These are phyloP conservation scores for Drosophila differens DNA, from an alignment of 2,888 invertebrate species.

Conservation along the genomic window DNA sequence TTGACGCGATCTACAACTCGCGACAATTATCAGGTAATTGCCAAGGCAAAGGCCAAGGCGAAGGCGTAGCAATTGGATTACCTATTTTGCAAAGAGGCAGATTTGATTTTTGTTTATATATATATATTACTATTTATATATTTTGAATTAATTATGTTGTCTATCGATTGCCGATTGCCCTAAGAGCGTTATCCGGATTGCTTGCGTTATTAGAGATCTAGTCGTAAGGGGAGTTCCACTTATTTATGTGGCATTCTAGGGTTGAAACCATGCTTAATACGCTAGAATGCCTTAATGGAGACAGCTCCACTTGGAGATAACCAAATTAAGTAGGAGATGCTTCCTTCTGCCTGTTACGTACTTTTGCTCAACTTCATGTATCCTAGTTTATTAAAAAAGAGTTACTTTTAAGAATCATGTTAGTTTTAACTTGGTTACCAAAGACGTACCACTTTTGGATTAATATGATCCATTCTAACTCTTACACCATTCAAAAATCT, in stretches of 20 bases:
- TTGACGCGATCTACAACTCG: slow-evolving; percentile 34
- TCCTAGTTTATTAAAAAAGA: not conserved
- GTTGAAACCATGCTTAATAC: not conserved
- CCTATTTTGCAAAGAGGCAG: not conserved
- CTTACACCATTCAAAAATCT: slow-evolving; percentile 45
- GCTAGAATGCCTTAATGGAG: not conserved
- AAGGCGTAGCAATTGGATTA: slow-evolving; percentile 57
- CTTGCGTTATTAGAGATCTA: too few relatives aligned
- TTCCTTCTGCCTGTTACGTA: not conserved
- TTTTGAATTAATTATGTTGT: not conserved
- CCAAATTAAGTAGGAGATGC: not conserved
- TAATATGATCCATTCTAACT: slow-evolving; percentile 12
- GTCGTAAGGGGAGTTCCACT: not conserved
- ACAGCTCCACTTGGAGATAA: not conserved
- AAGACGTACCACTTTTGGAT: not conserved
- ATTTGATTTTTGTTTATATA: not conserved
- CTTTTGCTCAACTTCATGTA: not conserved
- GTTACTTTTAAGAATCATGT: too few relatives aligned
- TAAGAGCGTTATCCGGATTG: not conserved
- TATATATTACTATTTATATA: not conserved
- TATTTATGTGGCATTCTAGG: not conserved
- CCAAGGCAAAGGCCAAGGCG: not conserved
- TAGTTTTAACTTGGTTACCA: not conserved
- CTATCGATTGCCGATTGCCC: not conserved
- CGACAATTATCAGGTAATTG: slow-evolving; percentile 39